A percentile compares a stretch with the other conserved stretches of the same genome.
Conservation (phyloP, 2,888 invertebrate species). For the Epinotia nisella region DNA sequence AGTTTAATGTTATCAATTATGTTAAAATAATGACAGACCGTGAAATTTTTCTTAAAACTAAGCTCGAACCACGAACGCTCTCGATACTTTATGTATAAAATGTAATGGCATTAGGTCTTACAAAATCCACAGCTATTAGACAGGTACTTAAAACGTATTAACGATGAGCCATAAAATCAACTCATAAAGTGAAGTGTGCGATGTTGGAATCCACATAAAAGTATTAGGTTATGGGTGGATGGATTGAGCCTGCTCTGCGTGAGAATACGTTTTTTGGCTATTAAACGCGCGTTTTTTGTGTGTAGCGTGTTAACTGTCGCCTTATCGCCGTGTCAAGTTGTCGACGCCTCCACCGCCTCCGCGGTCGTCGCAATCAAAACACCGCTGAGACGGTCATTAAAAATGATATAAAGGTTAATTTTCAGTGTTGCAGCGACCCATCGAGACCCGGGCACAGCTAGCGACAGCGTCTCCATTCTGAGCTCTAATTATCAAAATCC, state of each 20-base stretch:
- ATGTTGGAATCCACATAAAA: constrained; percentile 78
- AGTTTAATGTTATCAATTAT: constrained; percentile 65
- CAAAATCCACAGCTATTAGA: constrained; percentile 64
- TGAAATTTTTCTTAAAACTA: constrained; percentile 25
- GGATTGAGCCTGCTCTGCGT: constrained; percentile 55
- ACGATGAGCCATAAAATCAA: constrained; percentile 68
- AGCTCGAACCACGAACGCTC: constrained; percentile 13
- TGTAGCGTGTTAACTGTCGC: constrained; percentile 73
- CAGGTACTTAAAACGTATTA: constrained; percentile 71
- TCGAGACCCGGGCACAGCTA: constrained; percentile 77
- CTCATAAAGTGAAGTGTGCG: constrained; percentile 75
- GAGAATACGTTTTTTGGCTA: constrained; percentile 72
- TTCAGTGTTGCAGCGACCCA: constrained; percentile 68
- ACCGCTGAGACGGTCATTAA: constrained; percentile 81
- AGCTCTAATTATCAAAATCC: constrained; percentile 60
- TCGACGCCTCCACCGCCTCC: constrained; percentile 81
- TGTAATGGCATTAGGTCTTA: constrained; percentile 53
- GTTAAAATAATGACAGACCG: constrained; percentile 40
- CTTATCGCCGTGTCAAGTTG: constrained; percentile 83
- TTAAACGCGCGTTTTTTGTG: constrained; percentile 80
- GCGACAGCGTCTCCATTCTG: constrained; percentile 74
- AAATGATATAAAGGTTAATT: constrained; percentile 84
- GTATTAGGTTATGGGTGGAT: constrained; percentile 52
- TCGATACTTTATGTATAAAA: constrained; percentile 32
- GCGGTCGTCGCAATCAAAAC: constrained; percentile 78